phyloP scores from a whole-genome alignment of 2,797 vertebrate species.

The Squalus acanthias region DNA sequence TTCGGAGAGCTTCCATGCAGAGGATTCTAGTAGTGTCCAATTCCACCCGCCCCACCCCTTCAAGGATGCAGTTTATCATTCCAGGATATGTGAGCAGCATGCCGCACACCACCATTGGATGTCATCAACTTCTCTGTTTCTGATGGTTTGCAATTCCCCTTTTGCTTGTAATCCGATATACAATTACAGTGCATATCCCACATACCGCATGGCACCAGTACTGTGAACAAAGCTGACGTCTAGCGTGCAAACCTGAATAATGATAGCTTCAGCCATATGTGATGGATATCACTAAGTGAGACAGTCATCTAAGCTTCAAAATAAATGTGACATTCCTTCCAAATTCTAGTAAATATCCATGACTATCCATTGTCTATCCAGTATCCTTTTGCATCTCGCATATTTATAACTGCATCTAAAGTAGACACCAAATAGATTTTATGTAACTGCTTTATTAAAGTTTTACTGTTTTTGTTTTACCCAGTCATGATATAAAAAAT shows the following conservation, averaged over 20 bases:
- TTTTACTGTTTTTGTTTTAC: neutral
- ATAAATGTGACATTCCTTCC: slow-evolving; percentile 24
- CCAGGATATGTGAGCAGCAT: neutral
- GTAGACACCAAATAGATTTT: neutral
- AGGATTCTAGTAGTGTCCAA: neutral
- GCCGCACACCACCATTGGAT: neutral
- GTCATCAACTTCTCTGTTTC: neutral
- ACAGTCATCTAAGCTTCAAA: slow-evolving; percentile 5
- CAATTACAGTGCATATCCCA: slow-evolving; percentile 20
- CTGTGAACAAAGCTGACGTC: neutral
- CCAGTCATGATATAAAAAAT: neutral
- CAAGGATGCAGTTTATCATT: neutral
- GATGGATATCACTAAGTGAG: neutral
- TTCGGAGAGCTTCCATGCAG: neutral
- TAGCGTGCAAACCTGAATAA: neutral
- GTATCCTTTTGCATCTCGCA: neutral
- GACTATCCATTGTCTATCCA: slow-evolving; percentile 1
- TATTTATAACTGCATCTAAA: neutral
- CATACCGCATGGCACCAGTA: slow-evolving; percentile 24
- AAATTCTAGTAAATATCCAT: neutral
- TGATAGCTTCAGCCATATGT: neutral
- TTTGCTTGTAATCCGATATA: neutral
- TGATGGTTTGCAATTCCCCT: neutral
- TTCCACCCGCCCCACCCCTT: no score
- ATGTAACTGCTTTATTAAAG: neutral